Conservation (phyloP, 92 coral and sea anemone species). For the Phenganax marumi region DNA sequence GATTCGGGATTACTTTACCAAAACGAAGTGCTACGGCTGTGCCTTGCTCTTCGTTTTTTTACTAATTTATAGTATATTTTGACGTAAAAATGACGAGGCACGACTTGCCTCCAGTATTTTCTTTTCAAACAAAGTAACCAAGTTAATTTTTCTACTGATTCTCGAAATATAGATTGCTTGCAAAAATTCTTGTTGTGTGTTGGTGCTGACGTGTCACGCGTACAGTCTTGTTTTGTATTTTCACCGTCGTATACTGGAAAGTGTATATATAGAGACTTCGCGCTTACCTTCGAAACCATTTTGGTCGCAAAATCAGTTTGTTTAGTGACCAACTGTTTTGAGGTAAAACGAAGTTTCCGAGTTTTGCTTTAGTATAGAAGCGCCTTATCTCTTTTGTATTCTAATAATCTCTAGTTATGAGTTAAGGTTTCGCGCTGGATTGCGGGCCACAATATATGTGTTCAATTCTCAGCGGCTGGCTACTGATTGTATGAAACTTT, state of each 20-base stretch:
- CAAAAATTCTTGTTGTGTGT: background rate
- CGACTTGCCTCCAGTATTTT: slow-evolving; percentile 17
- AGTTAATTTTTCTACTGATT: slow-evolving; percentile 43
- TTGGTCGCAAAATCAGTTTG: background rate
- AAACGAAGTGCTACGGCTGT: slow-evolving; percentile 18
- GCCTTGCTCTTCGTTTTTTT: slow-evolving; percentile 19
- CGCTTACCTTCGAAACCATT: background rate
- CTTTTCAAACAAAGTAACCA: slow-evolving; percentile 17
- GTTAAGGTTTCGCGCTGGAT: slow-evolving; percentile 15
- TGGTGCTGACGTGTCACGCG: slow-evolving; percentile 29
- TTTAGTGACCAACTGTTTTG: background rate
- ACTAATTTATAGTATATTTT: slow-evolving; percentile 46
- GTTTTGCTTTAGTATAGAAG: background rate
- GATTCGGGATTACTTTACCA: slow-evolving; percentile 34
- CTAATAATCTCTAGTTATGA: background rate
- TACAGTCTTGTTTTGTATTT: background rate
- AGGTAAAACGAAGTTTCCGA: background rate
- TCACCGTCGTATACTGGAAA: background rate
- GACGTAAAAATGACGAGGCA: slow-evolving; percentile 35
- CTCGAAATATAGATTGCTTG: background rate
- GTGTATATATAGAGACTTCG: background rate
- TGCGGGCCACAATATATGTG: slow-evolving; percentile 3
- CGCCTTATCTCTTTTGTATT: slow-evolving; percentile 19
- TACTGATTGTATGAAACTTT: slow-evolving; percentile 23
- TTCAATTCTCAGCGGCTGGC: slow-evolving; percentile 39